Evolutionary conservation across 2,797 vertebrate genomes (phyloP).

Genomic region (Spinus pinus): DNA sequence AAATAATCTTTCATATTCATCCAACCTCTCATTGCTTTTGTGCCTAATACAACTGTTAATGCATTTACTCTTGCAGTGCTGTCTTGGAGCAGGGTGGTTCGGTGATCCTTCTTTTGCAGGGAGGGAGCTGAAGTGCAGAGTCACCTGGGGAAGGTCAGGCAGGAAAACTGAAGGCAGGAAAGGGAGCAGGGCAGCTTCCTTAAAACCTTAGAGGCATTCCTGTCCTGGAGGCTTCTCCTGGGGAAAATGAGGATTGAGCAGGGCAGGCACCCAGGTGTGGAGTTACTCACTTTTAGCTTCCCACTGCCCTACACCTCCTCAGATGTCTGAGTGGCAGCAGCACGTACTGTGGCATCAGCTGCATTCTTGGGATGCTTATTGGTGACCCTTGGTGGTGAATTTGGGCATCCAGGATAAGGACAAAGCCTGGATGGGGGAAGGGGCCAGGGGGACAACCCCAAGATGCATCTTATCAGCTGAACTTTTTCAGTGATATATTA

Average conservation of each 20-base stretch:
- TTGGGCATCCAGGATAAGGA: background rate
- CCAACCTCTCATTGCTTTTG: background rate
- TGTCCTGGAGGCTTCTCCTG: background rate
- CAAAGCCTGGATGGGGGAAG: background rate
- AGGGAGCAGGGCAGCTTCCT: background rate
- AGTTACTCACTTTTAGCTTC: background rate
- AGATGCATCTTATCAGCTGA: background rate
- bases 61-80: background rate
- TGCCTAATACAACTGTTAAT: background rate
- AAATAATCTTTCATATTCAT: background rate
- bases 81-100: background rate
- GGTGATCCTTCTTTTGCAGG: background rate
- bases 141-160: background rate
- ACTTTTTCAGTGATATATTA: background rate
- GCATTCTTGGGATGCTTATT: accelerated
- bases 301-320: accelerated
- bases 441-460: background rate
- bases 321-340: background rate
- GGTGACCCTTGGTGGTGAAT: background rate
- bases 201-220: background rate
- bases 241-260: background rate
- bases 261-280: background rate
- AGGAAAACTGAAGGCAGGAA: background rate
- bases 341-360: background rate
- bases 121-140: background rate